Evolutionary conservation across 2,797 vertebrate species (phyloP), one percentile per base, ranked within the genome.

Genomic region (Ctenopoma kingsleyae): DNA sequence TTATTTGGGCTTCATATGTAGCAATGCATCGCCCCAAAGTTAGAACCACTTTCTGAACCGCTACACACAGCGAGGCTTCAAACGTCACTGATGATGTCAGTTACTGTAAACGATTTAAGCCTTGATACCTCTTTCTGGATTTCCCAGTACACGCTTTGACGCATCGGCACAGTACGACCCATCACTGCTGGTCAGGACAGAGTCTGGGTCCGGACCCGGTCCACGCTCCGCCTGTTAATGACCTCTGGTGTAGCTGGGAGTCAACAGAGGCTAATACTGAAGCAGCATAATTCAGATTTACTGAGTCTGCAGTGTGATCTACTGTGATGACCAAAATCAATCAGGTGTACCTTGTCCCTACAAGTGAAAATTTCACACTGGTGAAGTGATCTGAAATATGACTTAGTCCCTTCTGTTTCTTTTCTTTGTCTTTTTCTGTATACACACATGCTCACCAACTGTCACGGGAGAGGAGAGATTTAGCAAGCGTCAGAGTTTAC

Each of bases 271-370:
- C 48, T 56, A 59, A 72, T 55, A 54, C 63, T 55, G 59, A 58
- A 65, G 77, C 58, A 61, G 44, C 62, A 71, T 74, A 79, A 81
- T 89, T 88, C 78, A 83, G 57, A 81, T 78, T 75, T 80, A 87
- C 66, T 47, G 60, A 76, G 55, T 46, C 78, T 76, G 79, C 78
- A 83, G 82, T 56, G 64, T 67, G 78, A 90, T 85, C 70, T 49
- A 79, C 67, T 70, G 60, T 36, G 65, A 80, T 71, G 73, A 85
- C 55, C 74, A 74, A 71, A 86, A 86, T 89, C 76, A 80, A 83
- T 87, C 61, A 12, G 8, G 32, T 72, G 80, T 19, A 56, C 3
- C 16, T 6, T 56, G 55, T 59, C 25, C n/a, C 77, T 59, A 54
- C 71, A 5, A 62, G 40, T 32, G 47, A 78, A 66, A 61, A 72